These are phyloP conservation scores for Anguilla anguilla DNA, from an alignment of 2,797 vertebrate species.

Conservation along the genomic window DNA sequence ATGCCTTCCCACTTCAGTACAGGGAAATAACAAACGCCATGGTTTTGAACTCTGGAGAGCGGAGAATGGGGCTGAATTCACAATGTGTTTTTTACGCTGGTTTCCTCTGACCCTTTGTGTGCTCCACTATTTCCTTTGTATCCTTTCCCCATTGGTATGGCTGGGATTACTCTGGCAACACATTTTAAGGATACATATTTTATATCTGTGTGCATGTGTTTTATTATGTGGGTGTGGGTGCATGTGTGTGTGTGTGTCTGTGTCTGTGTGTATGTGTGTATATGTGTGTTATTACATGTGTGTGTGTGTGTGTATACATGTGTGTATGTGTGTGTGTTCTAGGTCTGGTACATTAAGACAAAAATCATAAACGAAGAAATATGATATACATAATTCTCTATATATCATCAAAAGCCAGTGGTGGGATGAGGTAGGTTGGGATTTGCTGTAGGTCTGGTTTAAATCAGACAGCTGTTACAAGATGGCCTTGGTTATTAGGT, in stretches of 20 bases:
- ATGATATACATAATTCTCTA: conserved; percentile 24
- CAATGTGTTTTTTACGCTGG: not conserved
- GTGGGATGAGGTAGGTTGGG: not conserved
- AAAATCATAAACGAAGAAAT: conserved; percentile 9
- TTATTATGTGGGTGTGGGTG: not conserved
- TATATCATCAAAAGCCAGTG: conserved; percentile 28
- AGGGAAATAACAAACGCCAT: not conserved
- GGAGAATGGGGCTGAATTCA: not conserved
- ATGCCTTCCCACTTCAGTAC: not conserved
- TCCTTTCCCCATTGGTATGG: not conserved
- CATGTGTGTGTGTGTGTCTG: not conserved
- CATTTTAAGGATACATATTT: conserved; percentile 1
- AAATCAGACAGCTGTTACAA: conserved; percentile 27
- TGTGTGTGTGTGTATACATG: not conserved
- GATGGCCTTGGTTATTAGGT: conserved; percentile 35
- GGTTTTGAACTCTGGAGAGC: not conserved
- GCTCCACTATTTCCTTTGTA: not conserved
- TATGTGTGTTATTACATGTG: conserved; percentile 3
- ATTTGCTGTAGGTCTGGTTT: conserved; percentile 31
- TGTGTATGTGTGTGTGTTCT: not conserved
- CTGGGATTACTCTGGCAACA: not conserved
- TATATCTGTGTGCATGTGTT: not conserved
- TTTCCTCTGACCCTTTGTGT: not conserved
- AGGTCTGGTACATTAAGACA: not conserved
- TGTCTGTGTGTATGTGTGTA: not conserved